Evolutionary conservation across 2,113 vertebrate genomes (phyloP).

Genomic region (Vulpes lagopus): DNA sequence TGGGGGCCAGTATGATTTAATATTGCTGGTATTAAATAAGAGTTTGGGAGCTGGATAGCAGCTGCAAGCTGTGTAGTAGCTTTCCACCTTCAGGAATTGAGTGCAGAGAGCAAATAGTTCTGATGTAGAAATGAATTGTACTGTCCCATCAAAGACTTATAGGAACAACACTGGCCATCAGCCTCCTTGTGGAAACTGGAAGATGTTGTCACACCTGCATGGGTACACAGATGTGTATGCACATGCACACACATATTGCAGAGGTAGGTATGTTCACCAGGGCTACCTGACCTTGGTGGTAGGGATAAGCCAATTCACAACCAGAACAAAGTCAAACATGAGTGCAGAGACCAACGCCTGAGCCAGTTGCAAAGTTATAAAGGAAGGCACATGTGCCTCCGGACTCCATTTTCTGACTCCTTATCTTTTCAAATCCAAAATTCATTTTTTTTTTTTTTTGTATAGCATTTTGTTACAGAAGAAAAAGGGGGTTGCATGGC

Average conservation of each 20-base stretch:
- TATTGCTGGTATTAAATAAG: conserved; percentile 66
- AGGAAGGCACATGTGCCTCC: neutral
- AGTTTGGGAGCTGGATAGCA: conserved; percentile 28
- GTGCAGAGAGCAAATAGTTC: conserved; percentile 64
- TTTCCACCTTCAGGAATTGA: conserved; percentile 68
- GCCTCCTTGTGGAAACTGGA: neutral
- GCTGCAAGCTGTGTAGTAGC: conserved; percentile 58
- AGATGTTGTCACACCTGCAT: neutral
- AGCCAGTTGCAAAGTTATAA: neutral
- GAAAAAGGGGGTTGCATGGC: neutral
- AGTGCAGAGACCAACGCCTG: neutral
- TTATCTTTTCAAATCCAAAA: neutral
- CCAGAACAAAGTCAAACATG: neutral
- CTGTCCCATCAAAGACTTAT: conserved; percentile 46
- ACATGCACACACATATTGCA: neutral
- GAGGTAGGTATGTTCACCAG: neutral
- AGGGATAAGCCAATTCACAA: neutral
- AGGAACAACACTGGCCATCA: neutral
- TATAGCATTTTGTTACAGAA: neutral
- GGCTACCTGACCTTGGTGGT: neutral
- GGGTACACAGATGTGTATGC: neutral
- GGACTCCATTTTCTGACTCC: neutral
- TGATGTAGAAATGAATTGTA: conserved; percentile 56
- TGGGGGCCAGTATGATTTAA: conserved; percentile 65
- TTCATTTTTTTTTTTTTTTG: too few species aligned